These are phyloP conservation scores for Heteronetta atricapilla DNA, from an alignment of 2,113 vertebrate genomes.

Conservation along the genomic window DNA sequence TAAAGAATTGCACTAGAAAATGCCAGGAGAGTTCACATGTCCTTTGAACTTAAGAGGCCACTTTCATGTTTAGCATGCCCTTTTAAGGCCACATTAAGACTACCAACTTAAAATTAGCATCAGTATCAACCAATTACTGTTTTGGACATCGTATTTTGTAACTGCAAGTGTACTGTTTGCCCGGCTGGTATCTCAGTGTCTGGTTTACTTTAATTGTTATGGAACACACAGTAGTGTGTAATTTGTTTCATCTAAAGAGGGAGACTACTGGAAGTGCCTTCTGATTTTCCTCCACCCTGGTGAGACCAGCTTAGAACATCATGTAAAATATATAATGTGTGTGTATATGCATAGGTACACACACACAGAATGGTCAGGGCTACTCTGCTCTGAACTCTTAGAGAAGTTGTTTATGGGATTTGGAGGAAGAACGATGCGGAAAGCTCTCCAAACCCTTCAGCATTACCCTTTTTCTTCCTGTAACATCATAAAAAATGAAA, in stretches of 20 bases:
- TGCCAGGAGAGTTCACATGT: constrained; percentile 49
- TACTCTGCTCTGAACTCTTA: neutral
- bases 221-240: neutral
- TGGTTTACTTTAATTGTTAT: constrained; percentile 5
- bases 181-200: neutral
- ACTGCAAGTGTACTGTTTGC: neutral
- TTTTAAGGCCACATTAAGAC: neutral
- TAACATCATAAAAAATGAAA: neutral
- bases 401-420: neutral
- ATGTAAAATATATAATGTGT: neutral
- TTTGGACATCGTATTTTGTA: neutral
- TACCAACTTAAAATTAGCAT: constrained; percentile 1
- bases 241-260: neutral
- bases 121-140: neutral
- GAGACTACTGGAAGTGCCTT: neutral
- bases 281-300: neutral
- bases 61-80: constrained; percentile 21
- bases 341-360: rapidly evolving
- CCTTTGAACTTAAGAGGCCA: constrained; percentile 64
- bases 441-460: neutral
- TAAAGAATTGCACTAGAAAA: constrained; percentile 61
- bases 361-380: neutral
- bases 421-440: neutral
- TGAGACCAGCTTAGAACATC: neutral
- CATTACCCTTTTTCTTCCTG: neutral